Percentiles rank a stretch among this genome's conserved stretches.
Conservation (phyloP, 2,113 vertebrate genomes). For the Paratilapia polleni region DNA sequence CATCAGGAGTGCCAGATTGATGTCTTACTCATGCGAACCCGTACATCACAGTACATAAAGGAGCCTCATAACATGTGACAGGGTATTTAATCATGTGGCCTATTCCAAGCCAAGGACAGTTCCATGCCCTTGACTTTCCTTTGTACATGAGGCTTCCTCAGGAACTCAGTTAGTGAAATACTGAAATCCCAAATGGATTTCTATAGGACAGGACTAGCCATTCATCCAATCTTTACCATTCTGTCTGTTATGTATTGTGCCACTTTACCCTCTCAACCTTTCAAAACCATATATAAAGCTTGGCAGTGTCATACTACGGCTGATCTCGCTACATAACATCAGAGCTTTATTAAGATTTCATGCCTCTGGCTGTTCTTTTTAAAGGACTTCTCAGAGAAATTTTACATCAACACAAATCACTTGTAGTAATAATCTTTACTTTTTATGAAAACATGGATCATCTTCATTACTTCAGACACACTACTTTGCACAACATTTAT, state of each 20-base stretch:
- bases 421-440: not conserved
- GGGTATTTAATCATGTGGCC: not conserved
- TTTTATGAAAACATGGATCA: slow-evolving; percentile 54
- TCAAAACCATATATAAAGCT: not conserved
- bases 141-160: not conserved
- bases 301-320: not conserved
- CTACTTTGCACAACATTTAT: slow-evolving; percentile 48
- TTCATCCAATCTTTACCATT: not conserved
- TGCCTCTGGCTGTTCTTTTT: not conserved
- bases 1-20: not conserved
- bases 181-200: slow-evolving; percentile 13
- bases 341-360: not conserved
- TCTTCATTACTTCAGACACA: slow-evolving; percentile 62
- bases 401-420: not conserved
- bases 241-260: not conserved
- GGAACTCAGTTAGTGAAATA: slow-evolving; percentile 2
- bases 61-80: not conserved
- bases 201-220: not conserved
- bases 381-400: not conserved
- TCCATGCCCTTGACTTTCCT: not conserved
- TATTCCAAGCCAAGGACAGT: not conserved
- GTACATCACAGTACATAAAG: not conserved
- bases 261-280: not conserved
- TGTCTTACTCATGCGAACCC: not conserved
- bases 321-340: not conserved